phyloP scores from a whole-genome alignment of 2,113 vertebrate genomes.

The Microtus pennsylvanicus region DNA sequence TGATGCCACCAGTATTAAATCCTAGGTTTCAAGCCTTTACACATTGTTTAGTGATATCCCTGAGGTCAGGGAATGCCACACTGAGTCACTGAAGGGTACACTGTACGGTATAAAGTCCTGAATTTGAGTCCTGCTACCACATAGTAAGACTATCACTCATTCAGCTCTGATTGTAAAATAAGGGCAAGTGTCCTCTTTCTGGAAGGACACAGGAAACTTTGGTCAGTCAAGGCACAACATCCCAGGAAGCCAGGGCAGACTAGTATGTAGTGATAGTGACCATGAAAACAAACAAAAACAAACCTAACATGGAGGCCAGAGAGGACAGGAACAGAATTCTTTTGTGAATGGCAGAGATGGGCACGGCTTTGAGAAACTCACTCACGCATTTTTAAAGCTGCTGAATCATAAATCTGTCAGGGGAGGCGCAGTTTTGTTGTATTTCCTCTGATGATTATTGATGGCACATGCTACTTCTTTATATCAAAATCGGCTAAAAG shows the following conservation, averaged over 20 bases:
- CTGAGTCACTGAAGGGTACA: accelerated
- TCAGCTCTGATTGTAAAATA: not conserved
- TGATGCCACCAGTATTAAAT: not conserved
- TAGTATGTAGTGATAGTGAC: accelerated
- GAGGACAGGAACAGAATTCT: not conserved
- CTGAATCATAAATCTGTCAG: not conserved
- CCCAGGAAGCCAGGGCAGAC: not conserved
- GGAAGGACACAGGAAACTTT: not conserved
- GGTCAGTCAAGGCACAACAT: accelerated
- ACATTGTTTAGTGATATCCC: not conserved
- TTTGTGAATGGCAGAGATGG: not conserved
- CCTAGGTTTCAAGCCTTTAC: not conserved
- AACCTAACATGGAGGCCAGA: accelerated
- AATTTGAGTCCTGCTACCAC: not conserved
- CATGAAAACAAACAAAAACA: not conserved
- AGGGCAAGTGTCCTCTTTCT: accelerated
- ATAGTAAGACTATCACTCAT: not conserved
- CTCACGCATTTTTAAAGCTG: not conserved
- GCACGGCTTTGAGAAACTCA: not conserved
- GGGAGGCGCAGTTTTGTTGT: not conserved
- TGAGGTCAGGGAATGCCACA: not conserved
- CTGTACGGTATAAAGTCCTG: not conserved
- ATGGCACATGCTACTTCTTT: not conserved
- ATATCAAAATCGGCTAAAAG: not conserved
- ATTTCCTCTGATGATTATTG: not conserved